Percentiles rank a stretch among this genome's conserved stretches.
Evolutionary conservation across 1,140 invertebrate genomes (phyloP).

Genomic region (Hestina assimilis): DNA sequence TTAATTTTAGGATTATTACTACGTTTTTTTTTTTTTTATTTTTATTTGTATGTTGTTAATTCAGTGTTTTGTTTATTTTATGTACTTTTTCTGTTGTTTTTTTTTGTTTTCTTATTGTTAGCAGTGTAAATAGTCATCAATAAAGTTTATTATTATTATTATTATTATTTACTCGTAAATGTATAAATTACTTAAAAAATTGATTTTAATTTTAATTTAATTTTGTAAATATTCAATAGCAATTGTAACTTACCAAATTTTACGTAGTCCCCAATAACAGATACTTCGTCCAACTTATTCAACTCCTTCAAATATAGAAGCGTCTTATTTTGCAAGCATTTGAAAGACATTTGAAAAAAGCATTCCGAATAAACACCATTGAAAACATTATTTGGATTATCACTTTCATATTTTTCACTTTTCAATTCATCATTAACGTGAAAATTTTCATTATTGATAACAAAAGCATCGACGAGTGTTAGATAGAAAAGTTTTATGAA

Average conservation of each 20-base stretch:
- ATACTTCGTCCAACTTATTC: slow-evolving; percentile 72
- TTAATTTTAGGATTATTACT: no score
- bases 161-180: no score
- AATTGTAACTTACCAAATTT: slow-evolving; percentile 72
- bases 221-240: no score
- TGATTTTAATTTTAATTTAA: no score
- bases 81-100: no score
- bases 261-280: slow-evolving; percentile 74
- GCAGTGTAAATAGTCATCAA: no score
- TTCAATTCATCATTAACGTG: slow-evolving; percentile 15
- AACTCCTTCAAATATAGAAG: slow-evolving; percentile 75
- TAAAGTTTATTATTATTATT: no score
- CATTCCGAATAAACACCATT: slow-evolving; percentile 74
- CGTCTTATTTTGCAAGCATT: slow-evolving; percentile 77
- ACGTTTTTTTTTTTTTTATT: neutral
- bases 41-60: no score
- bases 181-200: no score
- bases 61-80: no score
- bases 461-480: slow-evolving; percentile 31
- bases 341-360: slow-evolving; percentile 71
- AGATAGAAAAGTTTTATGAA: slow-evolving; percentile 29
- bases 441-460: slow-evolving; percentile 26
- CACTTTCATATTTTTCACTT: slow-evolving; percentile 18
- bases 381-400: slow-evolving; percentile 52
- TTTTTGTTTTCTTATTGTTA: no score